Conservation (phyloP, 2,888 invertebrate species). For the Drosophila anomalata region DNA sequence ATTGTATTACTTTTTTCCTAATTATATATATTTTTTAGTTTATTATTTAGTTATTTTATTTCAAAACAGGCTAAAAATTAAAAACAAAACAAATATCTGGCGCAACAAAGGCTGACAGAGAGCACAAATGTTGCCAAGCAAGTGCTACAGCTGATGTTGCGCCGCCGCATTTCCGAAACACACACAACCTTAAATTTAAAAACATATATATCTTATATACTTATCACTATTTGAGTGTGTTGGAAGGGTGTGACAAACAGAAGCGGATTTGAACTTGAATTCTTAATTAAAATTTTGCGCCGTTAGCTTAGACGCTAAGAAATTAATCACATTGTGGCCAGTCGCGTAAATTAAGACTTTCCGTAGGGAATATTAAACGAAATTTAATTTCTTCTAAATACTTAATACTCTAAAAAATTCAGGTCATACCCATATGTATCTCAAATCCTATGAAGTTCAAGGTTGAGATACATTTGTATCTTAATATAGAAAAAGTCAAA, state of each 20-base stretch:
- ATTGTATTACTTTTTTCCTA: background rate
- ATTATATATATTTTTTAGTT: background rate
- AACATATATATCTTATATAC: background rate
- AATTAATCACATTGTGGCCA: constrained; percentile 1
- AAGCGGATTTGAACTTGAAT: constrained; percentile 36
- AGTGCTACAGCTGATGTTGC: background rate
- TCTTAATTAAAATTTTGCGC: constrained; percentile 29
- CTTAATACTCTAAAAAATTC: background rate
- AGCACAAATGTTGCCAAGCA: background rate
- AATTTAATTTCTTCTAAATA: background rate
- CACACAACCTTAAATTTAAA: background rate
- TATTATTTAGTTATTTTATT: background rate
- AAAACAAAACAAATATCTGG: background rate
- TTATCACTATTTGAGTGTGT: background rate
- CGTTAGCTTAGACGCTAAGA: constrained; percentile 18
- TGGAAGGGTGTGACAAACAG: constrained; percentile 31
- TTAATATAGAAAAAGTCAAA: constrained; percentile 1
- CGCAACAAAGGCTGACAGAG: background rate
- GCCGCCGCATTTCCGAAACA: constrained; percentile 1
- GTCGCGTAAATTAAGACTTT: background rate
- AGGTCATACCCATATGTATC: constrained; percentile 6
- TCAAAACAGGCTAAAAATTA: background rate
- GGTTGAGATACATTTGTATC: constrained; percentile 9
- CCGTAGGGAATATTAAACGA: background rate
- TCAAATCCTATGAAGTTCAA: constrained; percentile 15